A percentile compares a stretch with the other conserved stretches of the same genome.
Conservation (phyloP, 1,140 invertebrate species). For the Mactra quadrangularis region DNA sequence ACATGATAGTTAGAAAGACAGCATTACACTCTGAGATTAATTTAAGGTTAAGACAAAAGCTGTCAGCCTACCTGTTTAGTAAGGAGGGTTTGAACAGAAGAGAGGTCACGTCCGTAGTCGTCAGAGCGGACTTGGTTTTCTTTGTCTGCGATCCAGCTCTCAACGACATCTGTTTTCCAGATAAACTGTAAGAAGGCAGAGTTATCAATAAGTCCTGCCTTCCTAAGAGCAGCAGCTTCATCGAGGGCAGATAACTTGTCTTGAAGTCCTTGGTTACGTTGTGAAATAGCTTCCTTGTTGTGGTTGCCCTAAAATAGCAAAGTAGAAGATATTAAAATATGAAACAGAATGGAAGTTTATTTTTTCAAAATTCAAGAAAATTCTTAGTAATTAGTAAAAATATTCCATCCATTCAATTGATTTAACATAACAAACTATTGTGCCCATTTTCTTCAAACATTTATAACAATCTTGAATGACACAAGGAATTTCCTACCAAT, state of each 20-base stretch:
- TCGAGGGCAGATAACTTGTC: slow-evolving; percentile 95
- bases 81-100: slow-evolving; percentile 99
- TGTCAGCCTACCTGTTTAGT: slow-evolving; percentile 99
- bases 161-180: slow-evolving; percentile 99
- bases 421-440: too few relatives aligned
- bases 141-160: slow-evolving; percentile 99
- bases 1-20: background rate
- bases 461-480: too few relatives aligned
- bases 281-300: slow-evolving; percentile 94
- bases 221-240: slow-evolving; percentile 92
- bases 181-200: slow-evolving; percentile 99
- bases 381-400: too few relatives aligned
- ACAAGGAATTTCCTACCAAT: too few relatives aligned
- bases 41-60: too few relatives aligned
- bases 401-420: too few relatives aligned
- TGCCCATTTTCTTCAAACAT: too few relatives aligned
- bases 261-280: slow-evolving; percentile 92
- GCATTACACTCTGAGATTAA: too few relatives aligned
- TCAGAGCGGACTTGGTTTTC: slow-evolving; percentile 97
- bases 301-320: slow-evolving; percentile 94
- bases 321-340: too few relatives aligned
- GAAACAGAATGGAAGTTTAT: too few relatives aligned
- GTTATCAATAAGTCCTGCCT: slow-evolving; percentile 96
- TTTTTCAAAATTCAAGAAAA: too few relatives aligned
- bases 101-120: slow-evolving; percentile 98